A percentile compares a stretch with the other conserved stretches of the same genome.
These are phyloP conservation scores for Paragorgia papillata DNA, from an alignment of 92 coral and sea anemone genomes.

Conservation along the genomic window DNA sequence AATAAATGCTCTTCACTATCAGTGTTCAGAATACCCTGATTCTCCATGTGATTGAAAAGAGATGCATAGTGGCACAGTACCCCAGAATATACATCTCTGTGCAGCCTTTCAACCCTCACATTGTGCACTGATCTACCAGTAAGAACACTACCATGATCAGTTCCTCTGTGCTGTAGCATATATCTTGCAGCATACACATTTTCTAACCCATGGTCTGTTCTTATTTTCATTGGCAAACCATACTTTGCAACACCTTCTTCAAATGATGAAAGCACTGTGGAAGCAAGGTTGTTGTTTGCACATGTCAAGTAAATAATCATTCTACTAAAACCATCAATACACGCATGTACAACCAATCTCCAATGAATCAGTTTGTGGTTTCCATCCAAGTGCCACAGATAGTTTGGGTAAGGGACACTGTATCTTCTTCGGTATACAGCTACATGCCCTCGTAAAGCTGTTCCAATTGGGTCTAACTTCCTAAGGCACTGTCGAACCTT, in stretches of 20 bases:
- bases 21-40: constrained; percentile 17
- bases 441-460: neutral
- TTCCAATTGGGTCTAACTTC: constrained; percentile 15
- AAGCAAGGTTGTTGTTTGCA: constrained; percentile 6
- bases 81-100: constrained; percentile 23
- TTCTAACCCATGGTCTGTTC: constrained; percentile 32
- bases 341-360: constrained; percentile 14
- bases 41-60: constrained; percentile 39
- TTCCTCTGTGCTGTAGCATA: constrained; percentile 23
- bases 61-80: constrained; percentile 2
- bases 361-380: constrained; percentile 20
- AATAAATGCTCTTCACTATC: neutral
- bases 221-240: constrained; percentile 26
- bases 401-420: constrained; percentile 12
- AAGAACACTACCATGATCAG: constrained; percentile 4
- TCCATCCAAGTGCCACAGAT: constrained; percentile 20
- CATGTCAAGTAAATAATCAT: constrained; percentile 1
- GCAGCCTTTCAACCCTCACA: neutral
- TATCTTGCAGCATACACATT: constrained; percentile 11
- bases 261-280: constrained; percentile 13
- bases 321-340: constrained; percentile 20
- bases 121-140: constrained; percentile 38
- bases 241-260: neutral
- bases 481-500: neutral
- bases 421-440: constrained; percentile 6